These are phyloP conservation scores for Troglohyphantes excavatus DNA, from an alignment of 2,888 invertebrate genomes.

Conservation along the genomic window DNA sequence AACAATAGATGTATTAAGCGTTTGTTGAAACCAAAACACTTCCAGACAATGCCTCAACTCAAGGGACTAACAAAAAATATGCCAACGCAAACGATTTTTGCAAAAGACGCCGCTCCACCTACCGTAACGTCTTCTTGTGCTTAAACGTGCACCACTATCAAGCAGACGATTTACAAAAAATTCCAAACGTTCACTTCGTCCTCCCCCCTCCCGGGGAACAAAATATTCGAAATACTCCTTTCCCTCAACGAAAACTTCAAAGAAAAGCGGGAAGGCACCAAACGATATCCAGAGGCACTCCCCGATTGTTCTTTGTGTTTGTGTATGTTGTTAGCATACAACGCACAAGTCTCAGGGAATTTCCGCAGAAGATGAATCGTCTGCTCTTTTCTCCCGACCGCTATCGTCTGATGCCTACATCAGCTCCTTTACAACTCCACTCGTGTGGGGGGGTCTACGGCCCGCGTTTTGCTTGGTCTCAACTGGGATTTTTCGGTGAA, in stretches of 20 bases:
- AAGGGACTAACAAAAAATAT: too few relatives aligned
- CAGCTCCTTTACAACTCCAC: background rate
- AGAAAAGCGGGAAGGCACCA: background rate
- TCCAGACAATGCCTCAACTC: too few relatives aligned
- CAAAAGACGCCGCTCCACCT: background rate
- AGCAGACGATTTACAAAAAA: background rate
- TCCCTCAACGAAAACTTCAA: background rate
- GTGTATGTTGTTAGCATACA: background rate
- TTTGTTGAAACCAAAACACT: too few relatives aligned
- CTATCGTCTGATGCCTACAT: slow-evolving; percentile 1
- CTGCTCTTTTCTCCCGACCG: background rate
- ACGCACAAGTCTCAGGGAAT: background rate
- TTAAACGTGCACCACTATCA: background rate
- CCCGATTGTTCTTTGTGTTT: background rate
- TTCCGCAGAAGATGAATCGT: background rate
- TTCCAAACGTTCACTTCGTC: background rate
- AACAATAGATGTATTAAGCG: too few relatives aligned
- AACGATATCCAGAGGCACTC: background rate
- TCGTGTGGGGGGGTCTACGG: too few relatives aligned
- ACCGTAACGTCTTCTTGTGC: background rate
- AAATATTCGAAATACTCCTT: background rate
- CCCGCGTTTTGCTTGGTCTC: too few relatives aligned
- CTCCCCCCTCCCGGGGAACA: background rate
- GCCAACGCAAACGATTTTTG: background rate
- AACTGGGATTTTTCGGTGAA: too few relatives aligned